phyloP scores from a whole-genome alignment of 2,888 invertebrate species.

The Thyatira batis region DNA sequence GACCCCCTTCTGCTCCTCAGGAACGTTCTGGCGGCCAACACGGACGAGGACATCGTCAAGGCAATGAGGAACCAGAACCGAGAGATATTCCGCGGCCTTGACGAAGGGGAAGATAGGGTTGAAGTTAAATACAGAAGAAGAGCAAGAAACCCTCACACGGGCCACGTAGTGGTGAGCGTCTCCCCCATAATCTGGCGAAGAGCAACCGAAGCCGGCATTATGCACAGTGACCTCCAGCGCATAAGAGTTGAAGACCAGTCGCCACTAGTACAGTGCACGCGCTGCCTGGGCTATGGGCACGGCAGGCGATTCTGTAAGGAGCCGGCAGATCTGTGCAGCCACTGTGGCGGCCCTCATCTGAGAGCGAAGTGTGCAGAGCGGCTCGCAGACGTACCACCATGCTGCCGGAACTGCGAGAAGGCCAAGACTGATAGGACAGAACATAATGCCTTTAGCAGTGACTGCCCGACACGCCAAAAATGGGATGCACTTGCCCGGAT shows the following conservation, averaged over 20 bases:
- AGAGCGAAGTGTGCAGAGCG: neutral
- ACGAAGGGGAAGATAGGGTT: neutral
- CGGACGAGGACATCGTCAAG: slow-evolving; percentile 13
- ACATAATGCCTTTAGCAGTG: neutral
- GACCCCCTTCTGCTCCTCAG: slow-evolving; percentile 14
- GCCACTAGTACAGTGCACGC: slow-evolving; percentile 14
- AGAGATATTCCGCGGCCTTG: neutral
- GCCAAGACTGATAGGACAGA: neutral
- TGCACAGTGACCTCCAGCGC: slow-evolving; percentile 16
- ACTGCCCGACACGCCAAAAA: too few relatives aligned
- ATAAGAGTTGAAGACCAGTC: slow-evolving; percentile 13
- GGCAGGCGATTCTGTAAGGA: slow-evolving; percentile 4
- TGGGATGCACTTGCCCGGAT: too few relatives aligned
- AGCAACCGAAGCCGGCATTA: neutral
- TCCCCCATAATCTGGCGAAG: slow-evolving; percentile 9
- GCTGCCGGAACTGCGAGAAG: slow-evolving; percentile 3
- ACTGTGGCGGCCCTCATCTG: slow-evolving; percentile 3
- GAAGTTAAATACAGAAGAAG: slow-evolving; percentile 4
- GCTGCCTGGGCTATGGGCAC: too few relatives aligned
- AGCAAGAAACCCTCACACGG: slow-evolving; percentile 10
- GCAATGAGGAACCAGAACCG: slow-evolving; percentile 9
- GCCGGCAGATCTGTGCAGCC: slow-evolving; percentile 1
- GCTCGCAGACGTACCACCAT: neutral
- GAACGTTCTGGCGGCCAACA: slow-evolving; percentile 10
- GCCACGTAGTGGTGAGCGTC: slow-evolving; percentile 11